A percentile compares a stretch with the other conserved stretches of the same genome.
Evolutionary conservation across 2,888 invertebrate species (phyloP).

Genomic region (Rhimphoctona megacephalus): DNA sequence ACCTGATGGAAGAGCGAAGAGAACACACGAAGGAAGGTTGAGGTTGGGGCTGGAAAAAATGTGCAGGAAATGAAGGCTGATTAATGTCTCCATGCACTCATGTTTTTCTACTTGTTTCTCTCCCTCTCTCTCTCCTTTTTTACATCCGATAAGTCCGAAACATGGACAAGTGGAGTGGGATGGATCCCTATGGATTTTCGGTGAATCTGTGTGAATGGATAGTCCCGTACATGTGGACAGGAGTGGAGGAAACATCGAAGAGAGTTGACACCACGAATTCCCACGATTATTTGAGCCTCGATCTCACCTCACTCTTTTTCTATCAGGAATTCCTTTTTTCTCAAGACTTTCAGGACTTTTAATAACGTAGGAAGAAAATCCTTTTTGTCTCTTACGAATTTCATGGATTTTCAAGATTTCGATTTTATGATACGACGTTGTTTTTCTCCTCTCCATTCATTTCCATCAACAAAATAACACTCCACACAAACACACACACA

Average conservation of each 20-base stretch:
- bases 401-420: background rate
- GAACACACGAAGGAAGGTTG: background rate
- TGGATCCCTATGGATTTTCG: constrained; percentile 6
- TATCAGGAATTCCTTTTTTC: background rate
- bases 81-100: background rate
- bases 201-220: constrained; percentile 8
- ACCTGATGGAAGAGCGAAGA: background rate
- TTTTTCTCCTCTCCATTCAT: background rate
- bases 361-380: background rate
- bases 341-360: background rate
- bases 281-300: background rate
- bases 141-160: constrained; percentile 3
- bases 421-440: background rate
- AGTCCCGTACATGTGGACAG: constrained; percentile 16
- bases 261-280: background rate
- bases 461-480: background rate
- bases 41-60: background rate
- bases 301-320: background rate
- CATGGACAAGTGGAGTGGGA: background rate
- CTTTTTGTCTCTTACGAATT: background rate
- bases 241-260: constrained; percentile 1
- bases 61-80: background rate
- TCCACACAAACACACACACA: background rate
- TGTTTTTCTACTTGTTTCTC: background rate
- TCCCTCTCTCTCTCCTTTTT: background rate